Evolutionary conservation across 2,113 vertebrate genomes (phyloP).

Genomic region (Oreocharis arfaki): DNA sequence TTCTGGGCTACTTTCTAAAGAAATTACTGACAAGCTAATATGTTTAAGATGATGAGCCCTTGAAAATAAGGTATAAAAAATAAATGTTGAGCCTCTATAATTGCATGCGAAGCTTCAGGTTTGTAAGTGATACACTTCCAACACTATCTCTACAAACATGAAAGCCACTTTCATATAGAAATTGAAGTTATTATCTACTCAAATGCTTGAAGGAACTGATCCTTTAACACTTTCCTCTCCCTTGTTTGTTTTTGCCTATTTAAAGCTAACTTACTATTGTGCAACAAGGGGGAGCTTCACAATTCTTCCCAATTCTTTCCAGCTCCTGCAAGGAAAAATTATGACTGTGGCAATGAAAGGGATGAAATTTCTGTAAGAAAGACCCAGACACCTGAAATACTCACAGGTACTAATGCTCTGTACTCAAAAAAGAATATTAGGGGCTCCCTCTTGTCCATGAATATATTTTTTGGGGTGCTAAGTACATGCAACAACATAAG

Average conservation of each 20-base stretch:
- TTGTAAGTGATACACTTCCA: background rate
- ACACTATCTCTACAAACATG: background rate
- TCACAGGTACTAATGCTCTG: background rate
- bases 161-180: background rate
- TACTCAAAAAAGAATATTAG: background rate
- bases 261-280: background rate
- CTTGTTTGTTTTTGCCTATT: background rate
- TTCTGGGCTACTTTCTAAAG: background rate
- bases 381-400: background rate
- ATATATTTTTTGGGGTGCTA: background rate
- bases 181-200: background rate
- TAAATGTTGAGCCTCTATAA: background rate
- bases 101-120: background rate
- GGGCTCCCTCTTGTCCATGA: background rate
- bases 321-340: background rate
- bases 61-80: background rate
- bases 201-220: background rate
- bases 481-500: background rate
- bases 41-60: background rate
- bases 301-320: background rate
- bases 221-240: background rate
- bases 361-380: background rate
- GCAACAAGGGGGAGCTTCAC: background rate
- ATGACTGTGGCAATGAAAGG: background rate
- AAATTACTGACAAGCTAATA: background rate